phyloP scores from a whole-genome alignment of 2,113 vertebrate genomes.

The Microtus richardsoni region DNA sequence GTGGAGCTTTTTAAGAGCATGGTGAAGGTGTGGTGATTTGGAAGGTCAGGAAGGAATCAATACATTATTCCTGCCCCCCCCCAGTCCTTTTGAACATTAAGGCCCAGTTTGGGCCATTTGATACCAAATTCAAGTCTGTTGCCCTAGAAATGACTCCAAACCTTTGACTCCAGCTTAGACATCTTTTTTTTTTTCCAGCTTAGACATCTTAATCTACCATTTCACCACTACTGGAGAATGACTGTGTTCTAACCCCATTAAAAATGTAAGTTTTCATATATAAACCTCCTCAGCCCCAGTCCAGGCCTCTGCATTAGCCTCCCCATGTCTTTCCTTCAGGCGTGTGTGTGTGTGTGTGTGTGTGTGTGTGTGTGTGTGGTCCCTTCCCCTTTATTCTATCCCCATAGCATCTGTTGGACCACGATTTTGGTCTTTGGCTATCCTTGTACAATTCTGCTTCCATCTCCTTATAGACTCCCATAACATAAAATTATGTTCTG shows the following conservation, averaged over 20 bases:
- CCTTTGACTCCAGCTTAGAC: neutral
- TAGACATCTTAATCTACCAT: neutral
- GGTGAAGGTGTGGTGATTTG: neutral
- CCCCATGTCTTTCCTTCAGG: neutral
- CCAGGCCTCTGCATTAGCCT: neutral
- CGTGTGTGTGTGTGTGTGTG: too few relatives aligned
- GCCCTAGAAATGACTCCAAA: neutral
- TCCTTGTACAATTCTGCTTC: neutral
- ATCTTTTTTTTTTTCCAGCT: neutral
- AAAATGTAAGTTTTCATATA: neutral
- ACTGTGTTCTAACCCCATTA: neutral
- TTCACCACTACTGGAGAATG: neutral
- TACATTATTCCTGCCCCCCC: neutral
- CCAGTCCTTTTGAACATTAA: neutral
- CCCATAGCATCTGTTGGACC: neutral
- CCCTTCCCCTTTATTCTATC: neutral
- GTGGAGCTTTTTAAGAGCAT: slow-evolving; percentile 3
- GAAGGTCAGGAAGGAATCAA: neutral
- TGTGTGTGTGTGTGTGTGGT: neutral
- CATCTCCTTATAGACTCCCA: neutral
- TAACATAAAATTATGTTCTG: neutral
- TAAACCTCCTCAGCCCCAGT: neutral
- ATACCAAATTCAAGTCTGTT: neutral
- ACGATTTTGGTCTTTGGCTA: neutral
- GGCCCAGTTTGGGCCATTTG: neutral